These are phyloP conservation scores for Mormyrus iriodes DNA, from an alignment of 2,113 vertebrate species.

Conservation along the genomic window DNA sequence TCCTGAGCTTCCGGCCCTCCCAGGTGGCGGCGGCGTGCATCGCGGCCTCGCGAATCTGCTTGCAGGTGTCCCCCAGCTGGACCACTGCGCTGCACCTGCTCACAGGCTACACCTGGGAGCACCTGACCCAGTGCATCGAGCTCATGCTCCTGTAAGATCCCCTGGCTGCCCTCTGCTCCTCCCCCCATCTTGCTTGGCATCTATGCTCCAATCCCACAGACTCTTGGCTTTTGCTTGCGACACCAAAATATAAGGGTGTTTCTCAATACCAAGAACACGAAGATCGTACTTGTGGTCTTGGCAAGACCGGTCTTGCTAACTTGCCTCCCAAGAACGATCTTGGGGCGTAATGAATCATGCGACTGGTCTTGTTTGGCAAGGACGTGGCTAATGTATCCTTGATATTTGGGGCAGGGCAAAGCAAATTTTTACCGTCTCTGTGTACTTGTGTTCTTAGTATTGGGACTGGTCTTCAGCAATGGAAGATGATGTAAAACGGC, in stretches of 20 bases:
- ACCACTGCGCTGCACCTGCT: conserved; percentile 74
- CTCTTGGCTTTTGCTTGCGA: conserved; percentile 45
- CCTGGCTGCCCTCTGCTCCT: conserved; percentile 49
- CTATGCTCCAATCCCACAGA: background rate
- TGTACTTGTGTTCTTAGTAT: background rate
- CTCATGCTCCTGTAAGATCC: conserved; percentile 81
- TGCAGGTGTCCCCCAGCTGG: conserved; percentile 83
- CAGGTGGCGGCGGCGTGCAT: conserved; percentile 82
- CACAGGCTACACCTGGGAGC: conserved; percentile 79
- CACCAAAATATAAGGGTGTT: background rate
- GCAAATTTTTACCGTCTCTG: background rate
- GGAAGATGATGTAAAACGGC: background rate
- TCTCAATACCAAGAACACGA: background rate
- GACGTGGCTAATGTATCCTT: background rate
- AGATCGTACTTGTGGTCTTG: background rate
- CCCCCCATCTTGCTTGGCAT: background rate
- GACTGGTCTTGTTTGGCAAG: background rate
- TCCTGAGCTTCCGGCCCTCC: conserved; percentile 82
- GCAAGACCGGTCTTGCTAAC: background rate
- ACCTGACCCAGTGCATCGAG: conserved; percentile 78
- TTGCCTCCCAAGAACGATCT: background rate
- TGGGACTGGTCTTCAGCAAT: background rate
- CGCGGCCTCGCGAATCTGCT: conserved; percentile 78
- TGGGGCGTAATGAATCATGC: background rate
- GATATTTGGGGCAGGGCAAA: background rate